Conservation (phyloP, 2,888 invertebrate genomes). For the Cerceris rybyensis region DNA sequence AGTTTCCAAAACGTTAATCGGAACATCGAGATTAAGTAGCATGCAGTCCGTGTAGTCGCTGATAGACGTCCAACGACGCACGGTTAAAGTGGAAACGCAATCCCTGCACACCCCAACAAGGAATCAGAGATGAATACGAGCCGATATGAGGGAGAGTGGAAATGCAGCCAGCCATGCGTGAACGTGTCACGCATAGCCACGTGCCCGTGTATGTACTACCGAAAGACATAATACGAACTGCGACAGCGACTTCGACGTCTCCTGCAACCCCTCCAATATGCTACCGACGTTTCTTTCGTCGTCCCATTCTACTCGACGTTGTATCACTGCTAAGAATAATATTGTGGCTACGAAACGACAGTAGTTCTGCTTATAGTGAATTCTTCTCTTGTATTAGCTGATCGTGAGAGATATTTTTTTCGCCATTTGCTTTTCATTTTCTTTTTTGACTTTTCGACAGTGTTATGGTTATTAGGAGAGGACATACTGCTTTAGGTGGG, state of each 20-base stretch:
- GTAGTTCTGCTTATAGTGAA: background rate
- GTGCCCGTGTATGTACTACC: slow-evolving; percentile 80
- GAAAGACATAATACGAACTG: slow-evolving; percentile 78
- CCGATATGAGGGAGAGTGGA: slow-evolving; percentile 64
- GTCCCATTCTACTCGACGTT: slow-evolving; percentile 48
- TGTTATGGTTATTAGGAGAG: too few species aligned
- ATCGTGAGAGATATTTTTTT: background rate
- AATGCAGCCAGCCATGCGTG: slow-evolving; percentile 74
- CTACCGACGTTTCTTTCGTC: slow-evolving; percentile 61
- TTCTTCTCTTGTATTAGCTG: background rate
- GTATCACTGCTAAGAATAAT: slow-evolving; percentile 52
- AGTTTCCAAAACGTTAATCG: background rate
- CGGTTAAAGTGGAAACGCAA: slow-evolving; percentile 75
- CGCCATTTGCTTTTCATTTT: background rate
- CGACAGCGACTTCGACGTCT: slow-evolving; percentile 61
- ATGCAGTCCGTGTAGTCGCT: slow-evolving; percentile 39
- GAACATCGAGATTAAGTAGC: slow-evolving; percentile 34
- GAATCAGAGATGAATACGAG: slow-evolving; percentile 69
- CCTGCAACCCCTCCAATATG: slow-evolving; percentile 70
- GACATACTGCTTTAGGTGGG: too few species aligned
- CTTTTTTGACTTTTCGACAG: background rate
- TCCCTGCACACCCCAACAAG: slow-evolving; percentile 71
- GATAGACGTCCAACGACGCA: slow-evolving; percentile 63
- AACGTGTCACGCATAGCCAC: slow-evolving; percentile 81
- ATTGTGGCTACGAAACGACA: slow-evolving; percentile 27